Percentiles rank a stretch among this genome's conserved stretches.
phyloP scores from a whole-genome alignment of 2,113 vertebrate species.

The Aptenodytes patagonicus region DNA sequence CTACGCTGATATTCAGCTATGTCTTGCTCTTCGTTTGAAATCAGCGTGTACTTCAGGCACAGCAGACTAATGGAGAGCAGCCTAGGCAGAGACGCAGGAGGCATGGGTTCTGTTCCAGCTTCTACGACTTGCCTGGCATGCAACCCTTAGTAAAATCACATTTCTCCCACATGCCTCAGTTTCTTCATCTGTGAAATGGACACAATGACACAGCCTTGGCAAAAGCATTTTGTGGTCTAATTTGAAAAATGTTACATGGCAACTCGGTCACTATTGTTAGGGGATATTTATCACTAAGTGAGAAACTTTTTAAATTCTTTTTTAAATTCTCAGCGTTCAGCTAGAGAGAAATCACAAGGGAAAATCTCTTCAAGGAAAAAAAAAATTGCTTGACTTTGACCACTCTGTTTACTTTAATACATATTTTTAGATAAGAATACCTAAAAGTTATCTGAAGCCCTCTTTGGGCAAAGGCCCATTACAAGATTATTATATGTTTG shows the following conservation, averaged over 20 bases:
- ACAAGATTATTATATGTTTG: not conserved
- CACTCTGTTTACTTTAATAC: not conserved
- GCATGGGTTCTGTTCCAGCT: not conserved
- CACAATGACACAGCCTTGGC: not conserved
- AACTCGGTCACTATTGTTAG: not conserved
- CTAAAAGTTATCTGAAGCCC: not conserved
- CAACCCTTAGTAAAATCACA: not conserved
- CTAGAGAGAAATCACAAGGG: not conserved
- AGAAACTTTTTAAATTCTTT: not conserved
- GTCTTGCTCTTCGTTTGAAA: not conserved
- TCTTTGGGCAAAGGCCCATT: not conserved
- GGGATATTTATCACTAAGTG: not conserved
- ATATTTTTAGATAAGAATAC: not conserved
- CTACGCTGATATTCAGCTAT: not conserved
- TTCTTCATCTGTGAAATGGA: not conserved
- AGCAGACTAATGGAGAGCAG: not conserved
- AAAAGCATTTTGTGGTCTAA: not conserved
- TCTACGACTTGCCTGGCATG: not conserved
- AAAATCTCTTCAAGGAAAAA: not conserved
- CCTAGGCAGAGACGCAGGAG: not conserved
- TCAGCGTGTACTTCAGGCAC: not conserved
- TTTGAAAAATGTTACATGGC: not conserved
- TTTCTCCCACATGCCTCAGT: not conserved
- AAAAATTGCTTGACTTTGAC: not conserved
- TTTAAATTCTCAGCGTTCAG: not conserved